A percentile compares a stretch with the other conserved stretches of the same genome.
phyloP scores from a whole-genome alignment of 2,113 vertebrate species.

The Motacilla tschutschensis region DNA sequence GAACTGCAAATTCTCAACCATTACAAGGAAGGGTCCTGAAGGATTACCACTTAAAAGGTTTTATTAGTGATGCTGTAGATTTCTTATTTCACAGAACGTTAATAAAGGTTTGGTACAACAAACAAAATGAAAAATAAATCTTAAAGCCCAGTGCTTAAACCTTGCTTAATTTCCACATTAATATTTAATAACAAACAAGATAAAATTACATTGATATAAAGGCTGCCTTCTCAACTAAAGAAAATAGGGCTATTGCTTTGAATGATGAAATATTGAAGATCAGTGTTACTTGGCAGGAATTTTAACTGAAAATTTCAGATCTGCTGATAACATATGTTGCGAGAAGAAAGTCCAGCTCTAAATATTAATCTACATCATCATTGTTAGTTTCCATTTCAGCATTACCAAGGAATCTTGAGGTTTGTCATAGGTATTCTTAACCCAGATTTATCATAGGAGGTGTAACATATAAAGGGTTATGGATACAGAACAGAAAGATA shows the following conservation, averaged over 20 bases:
- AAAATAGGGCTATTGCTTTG: background rate
- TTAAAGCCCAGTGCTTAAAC: slow-evolving; percentile 36
- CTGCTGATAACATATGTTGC: background rate
- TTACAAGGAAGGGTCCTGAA: slow-evolving; percentile 56
- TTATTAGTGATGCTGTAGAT: slow-evolving; percentile 41
- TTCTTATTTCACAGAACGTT: slow-evolving; percentile 63
- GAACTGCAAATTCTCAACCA: slow-evolving; percentile 32
- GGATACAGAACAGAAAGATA: background rate
- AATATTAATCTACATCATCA: background rate
- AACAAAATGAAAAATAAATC: slow-evolving; percentile 51
- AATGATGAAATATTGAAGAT: background rate
- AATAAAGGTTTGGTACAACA: slow-evolving; percentile 53
- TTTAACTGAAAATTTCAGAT: background rate
- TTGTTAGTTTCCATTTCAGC: background rate
- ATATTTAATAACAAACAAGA: slow-evolving; percentile 37
- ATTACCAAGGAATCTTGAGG: background rate
- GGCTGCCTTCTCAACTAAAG: background rate
- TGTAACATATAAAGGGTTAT: background rate
- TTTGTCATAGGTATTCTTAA: background rate
- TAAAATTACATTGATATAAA: background rate
- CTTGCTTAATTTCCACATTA: slow-evolving; percentile 45
- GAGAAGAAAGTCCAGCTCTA: background rate
- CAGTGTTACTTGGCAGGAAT: background rate
- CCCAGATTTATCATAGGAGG: background rate
- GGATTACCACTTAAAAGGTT: slow-evolving; percentile 63